Conservation (phyloP, 2,113 vertebrate genomes). For the Tamias sibiricus region DNA sequence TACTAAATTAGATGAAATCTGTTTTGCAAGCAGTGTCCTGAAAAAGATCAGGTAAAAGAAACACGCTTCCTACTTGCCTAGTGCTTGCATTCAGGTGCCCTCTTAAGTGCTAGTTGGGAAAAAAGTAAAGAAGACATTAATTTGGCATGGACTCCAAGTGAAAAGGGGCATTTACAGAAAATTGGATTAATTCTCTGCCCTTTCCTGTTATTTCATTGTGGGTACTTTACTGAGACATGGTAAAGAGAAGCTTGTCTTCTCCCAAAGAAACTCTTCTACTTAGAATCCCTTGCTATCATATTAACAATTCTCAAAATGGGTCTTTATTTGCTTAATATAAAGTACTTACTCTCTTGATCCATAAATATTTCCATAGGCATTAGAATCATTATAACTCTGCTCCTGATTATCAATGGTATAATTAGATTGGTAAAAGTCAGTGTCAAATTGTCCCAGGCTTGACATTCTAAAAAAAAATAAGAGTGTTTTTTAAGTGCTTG, state of each 20-base stretch:
- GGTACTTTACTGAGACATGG: background rate
- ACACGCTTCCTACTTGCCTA: background rate
- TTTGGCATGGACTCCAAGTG: background rate
- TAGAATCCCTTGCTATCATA: background rate
- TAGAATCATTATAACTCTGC: constrained; percentile 75
- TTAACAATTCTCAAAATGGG: background rate
- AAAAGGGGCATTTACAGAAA: background rate
- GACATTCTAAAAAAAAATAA: constrained; percentile 88
- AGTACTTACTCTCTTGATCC: constrained; percentile 83
- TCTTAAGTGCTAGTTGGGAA: constrained; percentile 20
- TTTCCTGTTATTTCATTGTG: constrained; percentile 25
- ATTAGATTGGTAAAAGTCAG: constrained; percentile 93
- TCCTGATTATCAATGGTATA: constrained; percentile 90
- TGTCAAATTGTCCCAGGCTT: constrained; percentile 87
- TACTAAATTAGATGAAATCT: constrained; percentile 40
- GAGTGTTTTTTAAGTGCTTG: background rate
- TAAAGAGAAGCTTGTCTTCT: background rate
- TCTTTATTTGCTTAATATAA: background rate
- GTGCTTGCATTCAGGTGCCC: background rate
- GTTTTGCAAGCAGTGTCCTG: background rate
- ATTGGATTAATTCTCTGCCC: background rate
- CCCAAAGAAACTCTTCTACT: background rate
- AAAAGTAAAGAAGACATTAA: background rate
- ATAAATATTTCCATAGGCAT: constrained; percentile 58
- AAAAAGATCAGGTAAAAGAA: background rate